Evolutionary conservation across 2,888 invertebrate genomes (phyloP), one percentile per base, ranked within the genome.

Genomic region (Epsilonema sp.): DNA sequence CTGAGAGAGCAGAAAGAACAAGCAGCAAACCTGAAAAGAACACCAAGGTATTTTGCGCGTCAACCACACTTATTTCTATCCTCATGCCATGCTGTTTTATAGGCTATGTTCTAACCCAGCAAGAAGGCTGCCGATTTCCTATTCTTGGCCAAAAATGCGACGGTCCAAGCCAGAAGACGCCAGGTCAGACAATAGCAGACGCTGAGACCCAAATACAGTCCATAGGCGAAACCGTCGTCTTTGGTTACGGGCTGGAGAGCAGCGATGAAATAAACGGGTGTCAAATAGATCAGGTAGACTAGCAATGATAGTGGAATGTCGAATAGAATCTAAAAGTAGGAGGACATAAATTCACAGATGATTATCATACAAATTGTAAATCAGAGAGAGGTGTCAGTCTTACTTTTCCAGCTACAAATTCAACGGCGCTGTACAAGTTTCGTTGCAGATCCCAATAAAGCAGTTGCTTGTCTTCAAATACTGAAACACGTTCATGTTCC

Each of bases 241-340:
- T 44, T 26, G 8, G 23, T 19, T 1, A 26, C n/a, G 21, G 50
- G 55, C 31, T 57, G 59, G 4, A 65, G 53, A n/a, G 63, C 61
- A 1, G 63, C 62, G 56, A 67, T 58, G 5, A 61, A 58, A 49
- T 64, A 65, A 40, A 83, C 82, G 19, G 89, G 89, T 49, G 85
- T 77, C 45, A 85, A 64, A 64, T 82, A 87, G 2, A 82, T 80
- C 54, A 84, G 60, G 76, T 84, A 84, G 42, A 85, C 76, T 53
- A 82, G 73, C 44, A 78, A 70, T 46, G 82, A 79, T 1, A 83
- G 79, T 60, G 80, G 78, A 26, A 85, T 61, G 56, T 80, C 82
- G 56, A 82, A 74, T 44, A 83, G 67, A 60, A 79, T 75, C 85
- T 87, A 69, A 50, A 71, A 53, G 51, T 26, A n/a, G n/a, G n/a